A percentile compares a stretch with the other conserved stretches of the same genome.
Conservation (phyloP, 2,888 invertebrate genomes). For the Cantharis rustica region DNA sequence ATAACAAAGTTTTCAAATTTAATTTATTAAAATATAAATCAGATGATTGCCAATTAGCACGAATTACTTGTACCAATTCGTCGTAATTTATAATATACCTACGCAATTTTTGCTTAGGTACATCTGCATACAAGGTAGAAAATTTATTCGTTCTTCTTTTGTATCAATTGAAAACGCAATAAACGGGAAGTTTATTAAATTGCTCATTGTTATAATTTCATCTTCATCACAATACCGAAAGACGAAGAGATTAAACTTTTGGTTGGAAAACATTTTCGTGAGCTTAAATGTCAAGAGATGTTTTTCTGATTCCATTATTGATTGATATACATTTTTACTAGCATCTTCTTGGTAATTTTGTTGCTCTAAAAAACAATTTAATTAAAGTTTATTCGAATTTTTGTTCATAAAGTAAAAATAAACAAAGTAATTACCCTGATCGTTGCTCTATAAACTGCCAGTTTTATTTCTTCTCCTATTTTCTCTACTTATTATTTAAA, state of each 20-base stretch:
- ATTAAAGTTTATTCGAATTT: not conserved
- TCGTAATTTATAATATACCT: not conserved
- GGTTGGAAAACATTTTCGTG: not conserved
- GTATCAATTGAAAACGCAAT: not conserved
- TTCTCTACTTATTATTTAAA: not conserved
- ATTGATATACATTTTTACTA: not conserved
- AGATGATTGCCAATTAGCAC: not conserved
- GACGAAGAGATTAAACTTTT: not conserved
- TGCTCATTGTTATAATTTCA: not conserved
- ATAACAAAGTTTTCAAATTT: not conserved
- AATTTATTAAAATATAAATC: not conserved
- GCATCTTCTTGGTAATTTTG: not conserved
- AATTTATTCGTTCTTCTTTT: not conserved
- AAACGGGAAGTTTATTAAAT: not conserved
- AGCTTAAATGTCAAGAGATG: not conserved
- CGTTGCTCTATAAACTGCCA: not conserved
- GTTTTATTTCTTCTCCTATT: not conserved
- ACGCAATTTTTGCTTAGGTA: too few relatives aligned
- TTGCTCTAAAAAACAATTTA: not conserved
- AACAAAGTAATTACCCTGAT: not conserved
- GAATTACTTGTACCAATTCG: not conserved
- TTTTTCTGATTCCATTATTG: not conserved
- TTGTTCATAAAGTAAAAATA: not conserved
- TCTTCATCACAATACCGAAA: not conserved
- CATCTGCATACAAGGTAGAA: not conserved